Evolutionary conservation across 2,888 invertebrate genomes (phyloP), one percentile per base, ranked within the genome.

Genomic region (Allygus modestus): DNA sequence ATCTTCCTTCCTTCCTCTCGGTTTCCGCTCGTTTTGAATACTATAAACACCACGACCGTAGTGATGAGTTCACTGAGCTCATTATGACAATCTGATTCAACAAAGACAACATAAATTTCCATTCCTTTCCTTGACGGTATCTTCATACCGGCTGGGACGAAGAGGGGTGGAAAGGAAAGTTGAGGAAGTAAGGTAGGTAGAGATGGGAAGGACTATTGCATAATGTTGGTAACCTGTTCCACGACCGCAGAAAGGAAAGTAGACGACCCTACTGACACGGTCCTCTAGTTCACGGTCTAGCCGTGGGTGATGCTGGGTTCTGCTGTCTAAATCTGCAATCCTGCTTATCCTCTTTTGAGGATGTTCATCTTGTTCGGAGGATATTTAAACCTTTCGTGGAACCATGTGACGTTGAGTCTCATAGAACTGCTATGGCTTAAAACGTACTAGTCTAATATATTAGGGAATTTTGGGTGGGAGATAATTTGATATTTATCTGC

Each of bases 181-280:
- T 51, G 31, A 65, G 65, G 65, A 65, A 65, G 65, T 65, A 20
- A 65, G 65, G 15, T 28, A 31, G 31, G 65, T 15, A 58, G 65
- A 15, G 65, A 65, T 65, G 65, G 65, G 65, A 65, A 17, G 65
- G 20, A 23, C 54, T 54, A 28, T 65, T 65, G 28, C 20, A 9
- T 17, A 28, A 31, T 23, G 20, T 20, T 9, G 28, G 65, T 65
- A 65, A 65, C 65, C 17, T 65, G 65, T 28, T 65, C 65, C 31
- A 31, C 65, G 23, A 58, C 20, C 23, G 58, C n/a, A 12, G 9
- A 17, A 51, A 12, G 58, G 31, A 31, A 65, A 65, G 65, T 31
- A 28, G 65, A 23, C 31, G 31, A 65, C 65, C 65, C 65, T 28
- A 65, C 65, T 65, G 65, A 65, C 65, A 65, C 65, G 65, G 65